Percentiles rank a stretch among this genome's conserved stretches.
phyloP scores from a whole-genome alignment of 2,888 invertebrate genomes.

The Hermodice carunculata region DNA sequence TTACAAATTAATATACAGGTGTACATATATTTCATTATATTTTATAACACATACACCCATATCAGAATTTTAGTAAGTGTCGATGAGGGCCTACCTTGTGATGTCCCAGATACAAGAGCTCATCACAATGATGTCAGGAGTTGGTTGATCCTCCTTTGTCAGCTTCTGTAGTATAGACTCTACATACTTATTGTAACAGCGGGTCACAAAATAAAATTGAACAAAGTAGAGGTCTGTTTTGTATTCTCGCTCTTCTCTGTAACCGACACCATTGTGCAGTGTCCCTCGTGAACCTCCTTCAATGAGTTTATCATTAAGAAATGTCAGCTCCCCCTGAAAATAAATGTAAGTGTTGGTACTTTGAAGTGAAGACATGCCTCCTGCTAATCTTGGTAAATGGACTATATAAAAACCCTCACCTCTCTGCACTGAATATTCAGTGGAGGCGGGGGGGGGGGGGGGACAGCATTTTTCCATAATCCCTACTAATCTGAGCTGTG shows the following conservation, averaged over 20 bases:
- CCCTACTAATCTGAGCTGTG: too few relatives aligned
- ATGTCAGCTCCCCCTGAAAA: constrained; percentile 66
- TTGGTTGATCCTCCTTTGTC: constrained; percentile 55
- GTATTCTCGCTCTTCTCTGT: constrained; percentile 68
- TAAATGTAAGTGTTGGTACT: too few relatives aligned
- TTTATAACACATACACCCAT: too few relatives aligned
- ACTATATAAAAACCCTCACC: too few relatives aligned
- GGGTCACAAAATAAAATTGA: constrained; percentile 70
- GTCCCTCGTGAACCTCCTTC: constrained; percentile 57
- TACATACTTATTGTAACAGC: constrained; percentile 68
- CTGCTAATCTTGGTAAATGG: too few relatives aligned
- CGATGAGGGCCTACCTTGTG: constrained; percentile 55
- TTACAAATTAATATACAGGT: too few relatives aligned
- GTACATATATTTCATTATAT: too few relatives aligned
- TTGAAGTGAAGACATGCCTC: too few relatives aligned
- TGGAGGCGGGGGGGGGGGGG: too few relatives aligned
- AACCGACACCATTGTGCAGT: constrained; percentile 67
- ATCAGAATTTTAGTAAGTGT: too few relatives aligned
- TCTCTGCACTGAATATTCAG: too few relatives aligned
- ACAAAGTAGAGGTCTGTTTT: constrained; percentile 53
- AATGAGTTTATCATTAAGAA: constrained; percentile 66
- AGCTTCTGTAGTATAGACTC: constrained; percentile 65
- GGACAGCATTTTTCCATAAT: too few relatives aligned
- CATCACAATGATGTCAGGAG: constrained; percentile 71
- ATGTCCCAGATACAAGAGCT: constrained; percentile 73